Evolutionary conservation across 2,888 invertebrate genomes (phyloP).

Genomic region (Lasioglossum calceatum): DNA sequence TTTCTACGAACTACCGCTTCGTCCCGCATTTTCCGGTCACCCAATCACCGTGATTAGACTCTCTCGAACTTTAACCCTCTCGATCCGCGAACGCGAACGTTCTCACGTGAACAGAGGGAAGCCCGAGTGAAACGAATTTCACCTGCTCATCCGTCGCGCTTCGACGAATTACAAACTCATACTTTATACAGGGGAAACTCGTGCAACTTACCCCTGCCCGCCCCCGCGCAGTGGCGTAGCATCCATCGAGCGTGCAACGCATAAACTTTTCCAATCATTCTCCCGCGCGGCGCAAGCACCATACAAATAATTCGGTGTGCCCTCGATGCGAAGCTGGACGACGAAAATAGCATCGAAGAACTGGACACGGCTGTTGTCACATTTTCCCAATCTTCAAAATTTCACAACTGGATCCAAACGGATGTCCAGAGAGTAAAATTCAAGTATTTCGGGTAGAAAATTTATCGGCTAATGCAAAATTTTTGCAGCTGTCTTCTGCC

Average conservation of each 20-base stretch:
- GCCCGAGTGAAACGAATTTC: neutral
- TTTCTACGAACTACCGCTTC: neutral
- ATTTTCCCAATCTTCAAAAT: neutral
- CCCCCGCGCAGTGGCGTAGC: neutral
- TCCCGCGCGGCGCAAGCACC: neutral
- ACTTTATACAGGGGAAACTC: conserved; percentile 36
- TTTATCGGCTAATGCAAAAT: neutral
- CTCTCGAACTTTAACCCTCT: neutral
- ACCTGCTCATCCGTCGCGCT: neutral
- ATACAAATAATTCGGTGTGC: conserved; percentile 7
- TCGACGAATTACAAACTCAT: conserved; percentile 31
- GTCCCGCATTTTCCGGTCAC: conserved; percentile 3
- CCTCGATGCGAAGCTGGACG: neutral
- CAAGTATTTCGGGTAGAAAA: neutral
- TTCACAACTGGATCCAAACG: neutral
- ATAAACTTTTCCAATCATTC: conserved; percentile 52
- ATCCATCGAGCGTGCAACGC: conserved; percentile 29
- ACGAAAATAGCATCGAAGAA: neutral
- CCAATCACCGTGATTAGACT: neutral
- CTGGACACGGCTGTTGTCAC: neutral
- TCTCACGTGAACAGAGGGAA: neutral
- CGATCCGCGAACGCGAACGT: neutral
- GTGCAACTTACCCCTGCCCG: neutral
- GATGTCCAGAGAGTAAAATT: neutral
- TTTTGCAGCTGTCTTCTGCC: neutral